Conservation (phyloP, 2,113 vertebrate species). For the Centropristis striata region DNA sequence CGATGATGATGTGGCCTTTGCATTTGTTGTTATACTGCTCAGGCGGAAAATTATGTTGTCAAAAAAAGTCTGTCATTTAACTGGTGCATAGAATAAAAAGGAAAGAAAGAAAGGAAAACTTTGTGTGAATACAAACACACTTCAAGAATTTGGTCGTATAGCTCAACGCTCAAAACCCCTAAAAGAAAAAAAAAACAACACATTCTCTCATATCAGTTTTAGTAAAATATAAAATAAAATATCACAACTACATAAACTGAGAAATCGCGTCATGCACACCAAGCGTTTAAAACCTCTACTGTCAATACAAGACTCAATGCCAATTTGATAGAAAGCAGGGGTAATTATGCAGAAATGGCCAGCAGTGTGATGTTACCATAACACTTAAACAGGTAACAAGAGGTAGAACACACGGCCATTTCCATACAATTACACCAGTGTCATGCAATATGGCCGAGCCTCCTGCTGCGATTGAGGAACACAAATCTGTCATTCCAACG, state of each 20-base stretch:
- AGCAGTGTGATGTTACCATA: slow-evolving; percentile 87
- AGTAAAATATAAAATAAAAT: slow-evolving; percentile 42
- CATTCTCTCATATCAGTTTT: slow-evolving; percentile 48
- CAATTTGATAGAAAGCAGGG: slow-evolving; percentile 67
- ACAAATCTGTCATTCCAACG: slow-evolving; percentile 52
- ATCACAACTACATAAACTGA: slow-evolving; percentile 42
- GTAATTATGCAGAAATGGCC: slow-evolving; percentile 88
- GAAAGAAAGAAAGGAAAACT: slow-evolving; percentile 49
- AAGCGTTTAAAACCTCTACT: slow-evolving; percentile 58
- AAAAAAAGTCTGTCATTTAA: slow-evolving; percentile 43
- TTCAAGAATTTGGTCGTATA: slow-evolving; percentile 74
- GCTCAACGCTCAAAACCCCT: slow-evolving; percentile 63
- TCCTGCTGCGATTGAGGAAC: slow-evolving; percentile 45
- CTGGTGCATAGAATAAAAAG: slow-evolving; percentile 72
- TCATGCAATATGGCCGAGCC: slow-evolving; percentile 64
- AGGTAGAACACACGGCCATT: slow-evolving; percentile 88
- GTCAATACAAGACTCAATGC: slow-evolving; percentile 66
- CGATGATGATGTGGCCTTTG: slow-evolving; percentile 17
- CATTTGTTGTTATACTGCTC: slow-evolving; percentile 36
- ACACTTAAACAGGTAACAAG: slow-evolving; percentile 88
- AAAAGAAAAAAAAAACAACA: not conserved
- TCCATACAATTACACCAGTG: slow-evolving; percentile 84
- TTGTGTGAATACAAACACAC: slow-evolving; percentile 56
- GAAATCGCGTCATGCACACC: slow-evolving; percentile 52
- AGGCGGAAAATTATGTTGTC: not conserved